Evolutionary conservation across 2,888 invertebrate genomes (phyloP), one percentile per base, ranked within the genome.

Genomic region (Rhagonycha fulva): DNA sequence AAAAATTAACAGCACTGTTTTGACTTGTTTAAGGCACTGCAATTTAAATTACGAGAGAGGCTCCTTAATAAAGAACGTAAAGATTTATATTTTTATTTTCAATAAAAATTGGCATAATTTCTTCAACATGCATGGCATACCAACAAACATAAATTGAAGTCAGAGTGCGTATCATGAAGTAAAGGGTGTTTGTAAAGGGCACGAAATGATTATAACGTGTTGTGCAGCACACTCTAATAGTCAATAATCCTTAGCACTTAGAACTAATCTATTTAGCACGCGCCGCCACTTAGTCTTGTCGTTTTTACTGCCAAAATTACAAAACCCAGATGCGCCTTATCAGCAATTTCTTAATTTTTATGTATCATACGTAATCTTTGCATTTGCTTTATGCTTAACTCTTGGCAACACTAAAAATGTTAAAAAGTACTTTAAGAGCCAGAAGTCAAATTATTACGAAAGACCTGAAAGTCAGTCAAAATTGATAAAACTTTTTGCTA

Each of bases 261-360:
- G 74, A 61, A 72, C 74, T 81, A 80, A 81, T 81, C 81, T 80
- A 80, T 79, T 81, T 80, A 81, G 74, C 78, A 75, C 77, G 75
- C 78, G 78, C 78, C 77, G 78, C 77, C 81, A 81, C 81, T 81
- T 80, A 81, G 76, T 76, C 80, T 76, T 81, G 81, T 81, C 81
- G 75, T 72, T 79, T 81, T 81, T 81, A 81, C 78, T 80, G 76
- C 80, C 68, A 62, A 68, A 74, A 76, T 78, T 76, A 81, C 81
- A 78, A 81, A 79, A 80, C 79, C 74, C 81, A 81, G 81, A 81
- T 68, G 74, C 71, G 47, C 47, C n/a, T 47, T 47, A 47, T 47
- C 47, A 47, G 47, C n/a, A 47, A 47, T 47, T 47, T 7, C 47
- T 47, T 47, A 47, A 47, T 47, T 47, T 47, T 47, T 47, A 47